Conservation (phyloP, 2,888 invertebrate genomes). For the Drosophila mettleri region DNA sequence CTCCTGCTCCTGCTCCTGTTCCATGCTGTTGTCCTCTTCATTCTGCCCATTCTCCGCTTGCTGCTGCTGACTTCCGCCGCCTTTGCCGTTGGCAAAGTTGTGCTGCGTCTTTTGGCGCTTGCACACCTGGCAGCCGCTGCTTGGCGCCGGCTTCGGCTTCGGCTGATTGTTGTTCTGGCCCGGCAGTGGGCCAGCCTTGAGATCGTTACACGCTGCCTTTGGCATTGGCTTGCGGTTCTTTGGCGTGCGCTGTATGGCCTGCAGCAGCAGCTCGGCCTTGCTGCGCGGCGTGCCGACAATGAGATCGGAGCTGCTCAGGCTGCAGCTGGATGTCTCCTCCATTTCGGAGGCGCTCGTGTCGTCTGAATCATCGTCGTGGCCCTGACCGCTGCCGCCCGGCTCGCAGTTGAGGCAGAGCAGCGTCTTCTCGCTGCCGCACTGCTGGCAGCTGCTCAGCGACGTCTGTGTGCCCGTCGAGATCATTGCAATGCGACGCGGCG, state of each 20-base stretch:
- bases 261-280: constrained; percentile 86
- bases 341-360: constrained; percentile 67
- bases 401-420: constrained; percentile 83
- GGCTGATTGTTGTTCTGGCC: constrained; percentile 51
- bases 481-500: constrained; percentile 79
- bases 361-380: constrained; percentile 4
- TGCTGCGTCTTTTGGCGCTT: constrained; percentile 85
- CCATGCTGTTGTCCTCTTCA: not conserved
- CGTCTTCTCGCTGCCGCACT: constrained; percentile 84
- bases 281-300: constrained; percentile 83
- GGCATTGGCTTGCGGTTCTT: constrained; percentile 77
- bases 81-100: constrained; percentile 63
- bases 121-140: constrained; percentile 83
- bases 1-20: constrained; percentile 37
- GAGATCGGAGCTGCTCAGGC: constrained; percentile 76
- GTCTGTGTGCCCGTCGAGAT: constrained; percentile 85
- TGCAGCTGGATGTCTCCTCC: constrained; percentile 70
- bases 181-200: constrained; percentile 27
- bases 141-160: constrained; percentile 36
- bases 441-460: constrained; percentile 74
- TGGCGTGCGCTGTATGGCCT: constrained; percentile 87
- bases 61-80: constrained; percentile 4
- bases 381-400: constrained; percentile 5
- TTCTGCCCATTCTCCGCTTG: constrained; percentile 24
- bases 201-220: constrained; percentile 37